Evolutionary conservation across 2,797 vertebrate species (phyloP).

Genomic region (Amazona ochrocephala): DNA sequence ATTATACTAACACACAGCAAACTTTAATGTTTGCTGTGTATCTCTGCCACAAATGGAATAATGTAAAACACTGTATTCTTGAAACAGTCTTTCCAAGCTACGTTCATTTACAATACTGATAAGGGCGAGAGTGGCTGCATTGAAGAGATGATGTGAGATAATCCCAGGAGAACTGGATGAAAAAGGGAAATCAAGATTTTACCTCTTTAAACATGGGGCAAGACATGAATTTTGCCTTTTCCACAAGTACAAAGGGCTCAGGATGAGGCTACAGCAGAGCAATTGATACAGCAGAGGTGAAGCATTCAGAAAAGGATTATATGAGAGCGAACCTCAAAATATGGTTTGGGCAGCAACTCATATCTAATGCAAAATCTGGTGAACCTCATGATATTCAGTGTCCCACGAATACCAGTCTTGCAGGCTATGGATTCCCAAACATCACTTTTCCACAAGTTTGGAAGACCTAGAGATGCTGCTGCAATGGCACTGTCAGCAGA

Average conservation of each 20-base stretch:
- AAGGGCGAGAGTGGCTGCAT: neutral
- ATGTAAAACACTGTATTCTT: neutral
- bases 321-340: neutral
- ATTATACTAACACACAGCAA: neutral
- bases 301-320: neutral
- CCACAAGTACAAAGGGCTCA: neutral
- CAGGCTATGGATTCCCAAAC: neutral
- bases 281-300: neutral
- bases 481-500: neutral
- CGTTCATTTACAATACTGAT: neutral
- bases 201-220: neutral
- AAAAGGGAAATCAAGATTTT: neutral
- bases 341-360: neutral
- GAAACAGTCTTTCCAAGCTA: neutral
- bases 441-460: neutral
- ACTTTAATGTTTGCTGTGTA: neutral
- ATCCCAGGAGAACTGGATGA: neutral
- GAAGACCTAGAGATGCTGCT: neutral
- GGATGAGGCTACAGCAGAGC: neutral
- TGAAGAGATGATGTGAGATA: neutral
- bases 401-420: fast-evolving
- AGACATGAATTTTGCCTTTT: neutral
- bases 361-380: neutral
- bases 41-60: neutral
- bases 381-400: neutral